Percentiles rank a stretch among this genome's conserved stretches.
Evolutionary conservation across 2,113 vertebrate genomes (phyloP).

Genomic region (Promerops cafer): DNA sequence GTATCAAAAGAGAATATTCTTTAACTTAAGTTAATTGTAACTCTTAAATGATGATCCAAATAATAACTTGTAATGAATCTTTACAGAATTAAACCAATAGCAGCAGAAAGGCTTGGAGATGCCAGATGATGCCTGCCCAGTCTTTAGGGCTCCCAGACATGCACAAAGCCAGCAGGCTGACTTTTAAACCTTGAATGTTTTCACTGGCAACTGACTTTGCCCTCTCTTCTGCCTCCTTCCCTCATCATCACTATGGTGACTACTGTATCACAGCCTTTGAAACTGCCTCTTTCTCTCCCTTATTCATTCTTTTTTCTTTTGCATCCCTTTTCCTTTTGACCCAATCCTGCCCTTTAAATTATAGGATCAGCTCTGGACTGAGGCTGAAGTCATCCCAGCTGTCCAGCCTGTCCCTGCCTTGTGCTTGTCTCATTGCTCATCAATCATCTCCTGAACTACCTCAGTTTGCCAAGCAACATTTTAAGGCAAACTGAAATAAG

Average conservation of each 20-base stretch:
- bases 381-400: conserved; percentile 50
- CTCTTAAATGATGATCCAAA: background rate
- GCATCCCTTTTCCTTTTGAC: background rate
- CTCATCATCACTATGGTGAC: conserved; percentile 45
- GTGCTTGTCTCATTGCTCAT: conserved; percentile 43
- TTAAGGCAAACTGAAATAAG: conserved; percentile 46
- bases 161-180: background rate
- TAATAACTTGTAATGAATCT: background rate
- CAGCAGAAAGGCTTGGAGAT: background rate
- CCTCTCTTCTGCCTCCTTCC: background rate
- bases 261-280: background rate
- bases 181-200: background rate
- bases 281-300: background rate
- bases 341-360: conserved; percentile 10
- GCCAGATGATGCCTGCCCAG: background rate
- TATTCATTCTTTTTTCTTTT: background rate
- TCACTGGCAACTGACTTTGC: background rate
- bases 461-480: conserved; percentile 4
- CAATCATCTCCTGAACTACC: conserved; percentile 35
- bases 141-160: background rate
- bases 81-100: background rate
- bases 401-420: conserved; percentile 24
- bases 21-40: background rate
- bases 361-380: background rate
- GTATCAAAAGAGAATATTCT: background rate